phyloP scores from a whole-genome alignment of 2,113 vertebrate genomes.

The Microcebus tavaratra region DNA sequence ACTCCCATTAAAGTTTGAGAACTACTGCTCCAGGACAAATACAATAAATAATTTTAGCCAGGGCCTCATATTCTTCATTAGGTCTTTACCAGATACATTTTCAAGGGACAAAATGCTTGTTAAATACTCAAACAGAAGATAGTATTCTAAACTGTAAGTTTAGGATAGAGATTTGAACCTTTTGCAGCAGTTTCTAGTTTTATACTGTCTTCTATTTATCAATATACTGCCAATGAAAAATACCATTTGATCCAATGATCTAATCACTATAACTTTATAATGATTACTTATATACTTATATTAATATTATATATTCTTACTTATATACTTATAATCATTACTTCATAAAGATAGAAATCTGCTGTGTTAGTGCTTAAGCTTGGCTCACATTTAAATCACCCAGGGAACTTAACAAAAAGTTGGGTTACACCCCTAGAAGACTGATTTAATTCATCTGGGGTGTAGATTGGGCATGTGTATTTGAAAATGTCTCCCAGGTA shows the following conservation, averaged over 20 bases:
- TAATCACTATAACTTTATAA: neutral
- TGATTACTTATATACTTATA: no score
- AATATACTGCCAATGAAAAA: neutral
- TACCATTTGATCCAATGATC: neutral
- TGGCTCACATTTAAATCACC: neutral
- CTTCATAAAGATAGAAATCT: neutral
- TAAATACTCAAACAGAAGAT: neutral
- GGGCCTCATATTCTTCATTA: neutral
- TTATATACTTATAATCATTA: no score
- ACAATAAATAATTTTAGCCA: neutral
- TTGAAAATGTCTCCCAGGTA: slow-evolving; percentile 4
- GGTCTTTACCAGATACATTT: neutral
- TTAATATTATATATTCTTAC: no score
- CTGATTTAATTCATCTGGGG: neutral
- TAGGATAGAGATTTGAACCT: neutral
- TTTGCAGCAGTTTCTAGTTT: neutral
- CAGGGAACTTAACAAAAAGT: neutral
- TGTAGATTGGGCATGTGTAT: neutral
- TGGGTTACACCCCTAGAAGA: neutral
- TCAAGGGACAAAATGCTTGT: neutral
- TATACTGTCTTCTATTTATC: neutral
- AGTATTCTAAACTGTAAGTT: neutral
- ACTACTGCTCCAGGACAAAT: neutral
- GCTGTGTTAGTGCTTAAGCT: neutral
- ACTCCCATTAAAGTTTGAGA: neutral